phyloP scores from a whole-genome alignment of 2,113 vertebrate genomes.

The Paramormyrops kingsleyae region DNA sequence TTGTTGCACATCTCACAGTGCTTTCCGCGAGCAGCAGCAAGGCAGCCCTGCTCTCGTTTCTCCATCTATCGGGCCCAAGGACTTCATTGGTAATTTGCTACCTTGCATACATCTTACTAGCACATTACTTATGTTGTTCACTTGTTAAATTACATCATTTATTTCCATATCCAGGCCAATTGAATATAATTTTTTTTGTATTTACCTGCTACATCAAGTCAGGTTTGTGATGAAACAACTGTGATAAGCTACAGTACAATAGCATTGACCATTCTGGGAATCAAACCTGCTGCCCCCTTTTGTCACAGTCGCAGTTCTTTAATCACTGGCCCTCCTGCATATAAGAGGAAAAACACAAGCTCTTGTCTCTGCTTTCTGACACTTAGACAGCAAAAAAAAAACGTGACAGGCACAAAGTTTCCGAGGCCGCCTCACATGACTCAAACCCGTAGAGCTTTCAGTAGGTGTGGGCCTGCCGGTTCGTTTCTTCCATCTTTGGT shows the following conservation, averaged over 20 bases:
- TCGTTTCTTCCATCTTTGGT: not conserved
- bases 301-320: not conserved
- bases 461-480: too few species aligned
- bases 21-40: not conserved
- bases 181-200: not conserved
- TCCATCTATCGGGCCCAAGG: not conserved
- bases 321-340: not conserved
- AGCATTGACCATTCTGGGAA: not conserved
- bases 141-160: not conserved
- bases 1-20: not conserved
- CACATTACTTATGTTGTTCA: not conserved
- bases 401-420: not conserved
- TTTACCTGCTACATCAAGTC: not conserved
- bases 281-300: not conserved
- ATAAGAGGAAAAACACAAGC: not conserved
- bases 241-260: not conserved
- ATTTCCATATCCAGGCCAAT: not conserved
- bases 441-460: not conserved
- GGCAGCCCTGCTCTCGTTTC: not conserved
- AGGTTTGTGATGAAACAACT: conserved; percentile 20
- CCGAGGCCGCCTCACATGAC: not conserved
- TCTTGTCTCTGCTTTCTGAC: not conserved
- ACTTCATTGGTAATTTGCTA: not conserved
- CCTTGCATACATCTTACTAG: not conserved
- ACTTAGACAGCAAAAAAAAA: not conserved